A percentile compares a stretch with the other conserved stretches of the same genome.
phyloP scores from a whole-genome alignment of 2,888 invertebrate species.

The Chloroclystis v-ata region DNA sequence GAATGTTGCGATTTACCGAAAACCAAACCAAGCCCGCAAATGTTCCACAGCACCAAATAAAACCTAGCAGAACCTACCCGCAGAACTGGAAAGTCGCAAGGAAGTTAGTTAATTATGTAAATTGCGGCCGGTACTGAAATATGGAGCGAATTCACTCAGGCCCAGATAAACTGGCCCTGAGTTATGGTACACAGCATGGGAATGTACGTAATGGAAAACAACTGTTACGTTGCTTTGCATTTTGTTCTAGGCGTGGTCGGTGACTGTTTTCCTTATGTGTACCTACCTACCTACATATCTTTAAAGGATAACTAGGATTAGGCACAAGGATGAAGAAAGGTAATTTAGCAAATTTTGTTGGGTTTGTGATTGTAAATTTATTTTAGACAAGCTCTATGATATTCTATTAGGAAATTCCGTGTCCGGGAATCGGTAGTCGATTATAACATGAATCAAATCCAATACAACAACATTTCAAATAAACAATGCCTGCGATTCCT shows the following conservation, averaged over 20 bases:
- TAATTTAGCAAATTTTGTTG: no score
- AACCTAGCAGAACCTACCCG: background rate
- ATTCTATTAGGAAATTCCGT: no score
- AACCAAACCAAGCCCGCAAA: background rate
- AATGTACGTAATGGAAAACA: constrained; percentile 23
- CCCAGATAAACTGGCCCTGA: constrained; percentile 40
- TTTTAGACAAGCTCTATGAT: no score
- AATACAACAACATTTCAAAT: no score
- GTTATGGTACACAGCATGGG: constrained; percentile 34
- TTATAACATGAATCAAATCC: no score
- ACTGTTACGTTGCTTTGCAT: constrained; percentile 12
- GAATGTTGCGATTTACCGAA: no score
- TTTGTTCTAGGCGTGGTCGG: constrained; percentile 1
- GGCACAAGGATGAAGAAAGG: no score
- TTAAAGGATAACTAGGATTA: no score
- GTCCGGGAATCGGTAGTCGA: no score
- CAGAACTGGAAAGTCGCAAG: constrained; percentile 36
- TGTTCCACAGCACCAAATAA: constrained; percentile 17
- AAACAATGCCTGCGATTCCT: no score
- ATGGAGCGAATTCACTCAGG: constrained; percentile 59
- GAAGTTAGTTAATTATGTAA: constrained; percentile 72
- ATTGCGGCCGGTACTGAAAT: constrained; percentile 62
- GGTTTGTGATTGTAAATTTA: no score
- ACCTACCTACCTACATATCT: no score
- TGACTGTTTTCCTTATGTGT: background rate